These are phyloP conservation scores for Orthonychiurus folsomi DNA, from an alignment of 2,888 invertebrate genomes.

Conservation along the genomic window DNA sequence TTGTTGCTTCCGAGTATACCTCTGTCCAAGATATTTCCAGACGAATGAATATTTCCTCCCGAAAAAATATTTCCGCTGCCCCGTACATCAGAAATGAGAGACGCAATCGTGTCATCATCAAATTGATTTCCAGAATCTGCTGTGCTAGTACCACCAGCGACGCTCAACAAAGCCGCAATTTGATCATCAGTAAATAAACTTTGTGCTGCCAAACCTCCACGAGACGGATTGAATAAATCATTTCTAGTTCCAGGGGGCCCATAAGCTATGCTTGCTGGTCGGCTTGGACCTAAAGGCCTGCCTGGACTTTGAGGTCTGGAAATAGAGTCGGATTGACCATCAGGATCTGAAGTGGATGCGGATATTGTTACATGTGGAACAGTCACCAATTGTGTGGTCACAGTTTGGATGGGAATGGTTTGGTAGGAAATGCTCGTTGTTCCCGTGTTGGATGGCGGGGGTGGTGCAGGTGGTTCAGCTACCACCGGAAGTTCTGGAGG, in stretches of 20 bases:
- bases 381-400: conserved; percentile 19
- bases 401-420: conserved; percentile 24
- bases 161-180: conserved; percentile 5
- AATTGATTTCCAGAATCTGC: not conserved
- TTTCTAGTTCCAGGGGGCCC: conserved; percentile 1
- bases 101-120: conserved; percentile 7
- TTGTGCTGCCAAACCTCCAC: not conserved
- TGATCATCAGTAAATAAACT: conserved; percentile 12
- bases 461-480: conserved; percentile 5
- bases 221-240: not conserved
- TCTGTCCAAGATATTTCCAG: not conserved
- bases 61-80: not conserved
- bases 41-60: not conserved
- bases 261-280: not conserved
- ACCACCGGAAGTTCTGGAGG: conserved; percentile 5
- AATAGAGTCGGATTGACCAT: conserved; percentile 9
- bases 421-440: conserved; percentile 23
- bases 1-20: not conserved
- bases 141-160: not conserved
- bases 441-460: conserved; percentile 10
- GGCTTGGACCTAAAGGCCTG: not conserved
- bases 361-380: conserved; percentile 22
- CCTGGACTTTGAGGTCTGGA: not conserved
- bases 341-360: not conserved
- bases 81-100: not conserved